These are phyloP conservation scores for Parnassius apollo DNA, from an alignment of 2,888 invertebrate species.

Conservation along the genomic window DNA sequence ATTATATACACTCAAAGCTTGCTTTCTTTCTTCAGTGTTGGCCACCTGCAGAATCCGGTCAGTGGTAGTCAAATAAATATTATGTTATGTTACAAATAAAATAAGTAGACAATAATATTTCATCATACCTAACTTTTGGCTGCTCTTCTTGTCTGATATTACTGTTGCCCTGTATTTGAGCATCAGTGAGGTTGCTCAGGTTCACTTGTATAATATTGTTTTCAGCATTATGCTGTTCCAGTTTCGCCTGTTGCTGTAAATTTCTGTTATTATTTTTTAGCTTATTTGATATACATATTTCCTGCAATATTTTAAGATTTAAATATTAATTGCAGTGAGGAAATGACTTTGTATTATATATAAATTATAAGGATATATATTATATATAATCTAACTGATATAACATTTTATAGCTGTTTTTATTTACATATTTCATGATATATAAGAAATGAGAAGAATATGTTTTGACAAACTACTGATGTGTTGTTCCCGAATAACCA, in stretches of 20 bases:
- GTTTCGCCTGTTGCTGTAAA: slow-evolving; percentile 36
- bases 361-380: neutral
- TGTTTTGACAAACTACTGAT: too few species aligned
- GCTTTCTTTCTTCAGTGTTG: too few species aligned
- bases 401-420: too few species aligned
- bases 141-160: slow-evolving; percentile 13
- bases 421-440: too few species aligned
- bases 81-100: too few species aligned
- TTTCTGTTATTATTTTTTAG: neutral
- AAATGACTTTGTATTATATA: neutral
- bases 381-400: too few species aligned
- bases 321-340: neutral
- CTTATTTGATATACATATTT: neutral
- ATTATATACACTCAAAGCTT: too few species aligned
- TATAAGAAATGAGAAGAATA: too few species aligned
- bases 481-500: too few species aligned
- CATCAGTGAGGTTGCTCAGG: slow-evolving; percentile 41
- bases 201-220: slow-evolving; percentile 42
- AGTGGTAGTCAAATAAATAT: too few species aligned
- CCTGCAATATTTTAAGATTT: neutral
- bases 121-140: slow-evolving; percentile 21
- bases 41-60: too few species aligned
- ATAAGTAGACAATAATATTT: too few species aligned
- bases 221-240: slow-evolving; percentile 39
- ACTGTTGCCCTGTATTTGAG: slow-evolving; percentile 36